phyloP scores from a whole-genome alignment of 1,140 invertebrate genomes.

The Drosophila biarmipes region DNA sequence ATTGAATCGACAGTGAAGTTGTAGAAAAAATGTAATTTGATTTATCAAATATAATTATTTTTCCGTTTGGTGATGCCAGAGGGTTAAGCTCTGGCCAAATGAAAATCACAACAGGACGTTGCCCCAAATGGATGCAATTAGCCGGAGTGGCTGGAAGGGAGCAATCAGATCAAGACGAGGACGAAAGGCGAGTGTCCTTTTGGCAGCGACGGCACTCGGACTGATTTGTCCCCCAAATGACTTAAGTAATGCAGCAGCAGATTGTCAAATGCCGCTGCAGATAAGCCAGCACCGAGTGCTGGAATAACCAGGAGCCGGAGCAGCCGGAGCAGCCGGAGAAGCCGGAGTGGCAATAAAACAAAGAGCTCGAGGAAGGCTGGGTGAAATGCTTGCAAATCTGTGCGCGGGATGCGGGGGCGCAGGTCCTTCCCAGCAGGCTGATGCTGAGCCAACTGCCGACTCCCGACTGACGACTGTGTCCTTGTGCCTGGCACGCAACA shows the following conservation, averaged over 20 bases:
- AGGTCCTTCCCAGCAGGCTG: slow-evolving; percentile 12
- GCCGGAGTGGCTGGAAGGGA: slow-evolving; percentile 13
- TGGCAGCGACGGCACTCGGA: slow-evolving; percentile 17
- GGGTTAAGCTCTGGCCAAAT: neutral
- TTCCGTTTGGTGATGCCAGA: neutral
- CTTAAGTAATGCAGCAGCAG: slow-evolving; percentile 63
- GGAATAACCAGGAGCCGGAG: slow-evolving; percentile 9
- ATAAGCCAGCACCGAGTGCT: slow-evolving; percentile 26
- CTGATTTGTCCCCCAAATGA: slow-evolving; percentile 60
- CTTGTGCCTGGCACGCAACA: slow-evolving; percentile 72
- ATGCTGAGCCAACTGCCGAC: slow-evolving; percentile 23
- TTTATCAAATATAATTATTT: no score
- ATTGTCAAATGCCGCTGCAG: slow-evolving; percentile 50
- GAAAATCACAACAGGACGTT: neutral
- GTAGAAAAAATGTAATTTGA: no score
- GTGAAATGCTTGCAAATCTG: slow-evolving; percentile 51
- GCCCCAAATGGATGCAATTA: slow-evolving; percentile 44
- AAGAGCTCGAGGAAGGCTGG: slow-evolving; percentile 40
- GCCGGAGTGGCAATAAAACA: slow-evolving; percentile 32
- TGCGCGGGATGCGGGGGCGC: slow-evolving; percentile 22
- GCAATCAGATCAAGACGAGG: slow-evolving; percentile 20
- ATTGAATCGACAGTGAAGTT: neutral
- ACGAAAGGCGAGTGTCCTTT: slow-evolving; percentile 16
- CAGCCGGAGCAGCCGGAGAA: slow-evolving; percentile 6
- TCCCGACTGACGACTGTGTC: slow-evolving; percentile 48